Percentiles rank a stretch among this genome's conserved stretches.
Evolutionary conservation across 2,888 invertebrate genomes (phyloP).

Genomic region (Coleophora deauratella): DNA sequence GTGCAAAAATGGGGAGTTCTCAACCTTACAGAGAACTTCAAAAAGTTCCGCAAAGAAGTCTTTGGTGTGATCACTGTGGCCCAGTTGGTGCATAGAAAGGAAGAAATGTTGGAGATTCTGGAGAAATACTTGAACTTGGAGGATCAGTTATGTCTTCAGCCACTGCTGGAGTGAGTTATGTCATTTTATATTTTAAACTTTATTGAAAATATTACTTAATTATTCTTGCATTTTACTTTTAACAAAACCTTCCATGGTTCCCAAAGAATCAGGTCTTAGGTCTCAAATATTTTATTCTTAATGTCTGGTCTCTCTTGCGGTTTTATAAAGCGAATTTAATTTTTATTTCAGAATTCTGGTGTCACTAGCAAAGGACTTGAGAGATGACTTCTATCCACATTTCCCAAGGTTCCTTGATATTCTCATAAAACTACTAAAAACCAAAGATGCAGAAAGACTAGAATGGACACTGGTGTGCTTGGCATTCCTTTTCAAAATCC

Average conservation of each 20-base stretch:
- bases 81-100: constrained; percentile 87
- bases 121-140: constrained; percentile 82
- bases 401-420: constrained; percentile 84
- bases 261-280: no score
- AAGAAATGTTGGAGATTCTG: constrained; percentile 81
- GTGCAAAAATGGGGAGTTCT: constrained; percentile 92
- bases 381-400: constrained; percentile 90
- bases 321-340: no score
- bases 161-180: constrained; percentile 86
- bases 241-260: no score
- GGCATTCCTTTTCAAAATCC: constrained; percentile 91
- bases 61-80: constrained; percentile 85
- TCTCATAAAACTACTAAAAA: constrained; percentile 80
- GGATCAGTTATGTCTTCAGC: constrained; percentile 83
- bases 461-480: constrained; percentile 91
- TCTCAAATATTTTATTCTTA: no score
- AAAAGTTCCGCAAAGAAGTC: constrained; percentile 83
- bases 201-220: no score
- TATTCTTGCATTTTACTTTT: no score
- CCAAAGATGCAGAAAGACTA: constrained; percentile 86
- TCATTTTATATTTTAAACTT: no score
- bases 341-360: constrained; percentile 80
- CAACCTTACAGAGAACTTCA: constrained; percentile 89
- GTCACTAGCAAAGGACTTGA: constrained; percentile 89
- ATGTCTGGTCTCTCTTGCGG: no score